These are phyloP conservation scores for Panthera leo DNA, from an alignment of 2,113 vertebrate species.

Conservation along the genomic window DNA sequence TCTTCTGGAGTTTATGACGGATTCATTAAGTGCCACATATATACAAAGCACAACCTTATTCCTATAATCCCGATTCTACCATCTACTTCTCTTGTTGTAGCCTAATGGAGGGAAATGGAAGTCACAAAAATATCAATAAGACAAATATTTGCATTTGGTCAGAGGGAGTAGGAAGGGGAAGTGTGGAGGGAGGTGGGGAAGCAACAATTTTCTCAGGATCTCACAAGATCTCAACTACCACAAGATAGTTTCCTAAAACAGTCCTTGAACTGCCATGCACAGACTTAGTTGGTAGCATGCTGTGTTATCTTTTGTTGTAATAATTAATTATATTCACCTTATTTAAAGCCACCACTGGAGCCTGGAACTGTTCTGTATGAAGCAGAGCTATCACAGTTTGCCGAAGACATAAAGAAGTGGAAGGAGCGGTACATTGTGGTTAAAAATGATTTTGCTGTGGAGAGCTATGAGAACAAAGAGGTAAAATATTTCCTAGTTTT, in stretches of 20 bases:
- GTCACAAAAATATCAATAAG: neutral
- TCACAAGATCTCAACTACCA: neutral
- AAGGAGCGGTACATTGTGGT: slow-evolving; percentile 91
- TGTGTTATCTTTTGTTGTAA: neutral
- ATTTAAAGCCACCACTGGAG: slow-evolving; percentile 81
- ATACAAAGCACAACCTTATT: neutral
- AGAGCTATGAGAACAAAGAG: slow-evolving; percentile 92
- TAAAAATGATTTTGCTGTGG: slow-evolving; percentile 90
- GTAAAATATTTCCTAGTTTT: slow-evolving; percentile 77
- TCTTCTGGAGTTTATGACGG: neutral
- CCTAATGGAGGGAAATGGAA: slow-evolving; percentile 3
- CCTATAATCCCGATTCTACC: neutral
- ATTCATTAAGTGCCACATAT: neutral
- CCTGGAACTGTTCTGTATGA: slow-evolving; percentile 86
- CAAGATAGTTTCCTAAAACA: neutral
- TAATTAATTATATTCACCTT: slow-evolving; percentile 5
- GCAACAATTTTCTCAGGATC: neutral
- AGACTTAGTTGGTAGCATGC: neutral
- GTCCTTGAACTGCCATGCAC: neutral
- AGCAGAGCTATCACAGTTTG: slow-evolving; percentile 86
- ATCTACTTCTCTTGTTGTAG: neutral
- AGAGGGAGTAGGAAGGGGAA: neutral
- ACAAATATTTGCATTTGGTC: neutral
- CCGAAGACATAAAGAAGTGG: slow-evolving; percentile 93
- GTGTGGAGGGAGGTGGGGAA: neutral